Percentiles rank a stretch among this genome's conserved stretches.
phyloP scores from a whole-genome alignment of 30 jellyfish, hydroid and myxozoan species.

The Pelagia noctiluca region DNA sequence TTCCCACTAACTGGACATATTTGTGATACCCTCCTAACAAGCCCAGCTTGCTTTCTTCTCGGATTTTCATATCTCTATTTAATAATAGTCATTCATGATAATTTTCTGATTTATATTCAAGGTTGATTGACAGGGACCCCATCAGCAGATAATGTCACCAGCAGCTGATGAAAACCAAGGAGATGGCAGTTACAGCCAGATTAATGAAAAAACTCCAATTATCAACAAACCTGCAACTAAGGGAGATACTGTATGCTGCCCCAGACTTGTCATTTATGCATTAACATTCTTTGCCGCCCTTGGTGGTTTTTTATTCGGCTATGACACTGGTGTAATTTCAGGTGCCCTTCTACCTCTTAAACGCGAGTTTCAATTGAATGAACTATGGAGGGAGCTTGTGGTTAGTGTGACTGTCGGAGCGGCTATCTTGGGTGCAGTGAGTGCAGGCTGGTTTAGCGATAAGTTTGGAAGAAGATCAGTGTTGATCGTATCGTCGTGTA shows the following conservation, averaged over 20 bases:
- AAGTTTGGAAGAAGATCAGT: constrained; percentile 77
- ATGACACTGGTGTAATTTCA: constrained; percentile 97
- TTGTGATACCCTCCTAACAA: no score
- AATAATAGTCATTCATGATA: no score
- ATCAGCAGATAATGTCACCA: no score
- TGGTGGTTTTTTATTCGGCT: constrained; percentile 95
- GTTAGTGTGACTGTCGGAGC: constrained; percentile 93
- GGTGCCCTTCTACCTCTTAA: constrained; percentile 90
- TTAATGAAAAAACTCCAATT: constrained; percentile 43
- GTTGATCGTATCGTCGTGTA: constrained; percentile 55
- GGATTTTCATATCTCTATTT: no score
- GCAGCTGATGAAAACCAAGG: no score
- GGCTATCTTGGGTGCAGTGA: constrained; percentile 87
- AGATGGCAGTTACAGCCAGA: neutral
- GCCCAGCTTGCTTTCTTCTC: no score
- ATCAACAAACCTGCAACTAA: neutral
- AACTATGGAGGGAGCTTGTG: constrained; percentile 76
- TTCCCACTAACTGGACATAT: no score
- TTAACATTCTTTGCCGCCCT: constrained; percentile 89
- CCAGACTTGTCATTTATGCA: constrained; percentile 19
- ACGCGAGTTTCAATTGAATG: constrained; percentile 52
- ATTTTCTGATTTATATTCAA: no score
- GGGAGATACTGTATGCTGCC: neutral
- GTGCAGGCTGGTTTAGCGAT: constrained; percentile 80
- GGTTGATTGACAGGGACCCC: no score